phyloP scores from a whole-genome alignment of 2,888 invertebrate species.

The Catocala fraxini region DNA sequence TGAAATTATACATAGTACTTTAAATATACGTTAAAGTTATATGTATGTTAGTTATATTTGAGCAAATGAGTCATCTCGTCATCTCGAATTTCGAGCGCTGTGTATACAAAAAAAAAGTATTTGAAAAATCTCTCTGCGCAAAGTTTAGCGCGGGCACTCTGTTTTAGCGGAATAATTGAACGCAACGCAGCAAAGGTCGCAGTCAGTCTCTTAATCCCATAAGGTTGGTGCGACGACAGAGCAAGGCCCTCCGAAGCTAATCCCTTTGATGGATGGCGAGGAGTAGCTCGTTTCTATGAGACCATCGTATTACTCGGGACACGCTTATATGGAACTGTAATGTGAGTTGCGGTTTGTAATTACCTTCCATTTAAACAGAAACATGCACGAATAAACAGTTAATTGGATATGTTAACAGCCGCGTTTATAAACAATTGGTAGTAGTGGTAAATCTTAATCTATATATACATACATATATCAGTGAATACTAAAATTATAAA shows the following conservation, averaged over 20 bases:
- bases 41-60: conserved; percentile 3
- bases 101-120: conserved; percentile 11
- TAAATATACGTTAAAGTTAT: not conserved
- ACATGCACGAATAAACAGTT: conserved; percentile 21
- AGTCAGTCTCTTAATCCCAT: conserved; percentile 60
- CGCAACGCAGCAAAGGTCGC: conserved; percentile 53
- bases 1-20: conserved; percentile 6
- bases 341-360: conserved; percentile 40
- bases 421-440: conserved; percentile 32
- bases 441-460: conserved; percentile 26
- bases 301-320: conserved; percentile 48
- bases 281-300: conserved; percentile 43
- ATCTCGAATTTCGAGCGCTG: not conserved
- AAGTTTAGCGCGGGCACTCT: conserved; percentile 33
- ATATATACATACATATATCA: not conserved
- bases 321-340: conserved; percentile 26
- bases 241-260: conserved; percentile 54
- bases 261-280: conserved; percentile 64
- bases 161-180: conserved; percentile 61
- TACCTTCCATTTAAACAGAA: conserved; percentile 33
- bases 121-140: conserved; percentile 19
- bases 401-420: conserved; percentile 26
- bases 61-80: not conserved
- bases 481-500: no score
- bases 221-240: conserved; percentile 59